phyloP scores from a whole-genome alignment of 2,888 invertebrate genomes.

The Cephus nigrinus region DNA sequence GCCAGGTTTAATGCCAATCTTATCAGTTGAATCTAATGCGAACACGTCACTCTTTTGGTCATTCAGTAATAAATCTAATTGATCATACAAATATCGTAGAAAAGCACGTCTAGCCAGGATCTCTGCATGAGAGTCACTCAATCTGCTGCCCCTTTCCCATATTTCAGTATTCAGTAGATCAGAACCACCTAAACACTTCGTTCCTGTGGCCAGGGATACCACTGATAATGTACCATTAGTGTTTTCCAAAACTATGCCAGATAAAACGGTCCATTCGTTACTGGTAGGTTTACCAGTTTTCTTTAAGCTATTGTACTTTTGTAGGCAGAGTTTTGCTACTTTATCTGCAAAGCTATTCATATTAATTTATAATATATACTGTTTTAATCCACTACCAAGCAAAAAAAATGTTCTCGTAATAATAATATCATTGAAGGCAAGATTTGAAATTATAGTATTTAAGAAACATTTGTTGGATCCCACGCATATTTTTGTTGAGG shows the following conservation, averaged over 20 bases:
- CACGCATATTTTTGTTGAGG: conserved; percentile 69
- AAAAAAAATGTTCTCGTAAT: background rate
- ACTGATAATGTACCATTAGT: conserved; percentile 68
- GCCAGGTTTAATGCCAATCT: conserved; percentile 69
- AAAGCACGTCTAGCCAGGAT: conserved; percentile 86
- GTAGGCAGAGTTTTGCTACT: conserved; percentile 72
- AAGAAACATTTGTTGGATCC: conserved; percentile 70
- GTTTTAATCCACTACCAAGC: background rate
- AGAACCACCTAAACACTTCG: conserved; percentile 86
- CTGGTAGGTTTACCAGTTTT: conserved; percentile 84
- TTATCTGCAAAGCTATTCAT: conserved; percentile 61
- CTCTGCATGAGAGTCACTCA: conserved; percentile 95
- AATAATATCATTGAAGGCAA: background rate
- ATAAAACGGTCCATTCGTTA: conserved; percentile 86
- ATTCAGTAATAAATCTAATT: conserved; percentile 68
- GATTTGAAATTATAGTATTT: conserved; percentile 33
- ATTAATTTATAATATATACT: background rate
- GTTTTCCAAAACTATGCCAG: conserved; percentile 74
- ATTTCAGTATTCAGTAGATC: conserved; percentile 67
- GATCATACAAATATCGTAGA: conserved; percentile 78
- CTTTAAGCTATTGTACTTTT: conserved; percentile 73
- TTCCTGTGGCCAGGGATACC: conserved; percentile 89
- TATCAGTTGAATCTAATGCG: conserved; percentile 48
- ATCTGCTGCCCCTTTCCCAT: conserved; percentile 74
- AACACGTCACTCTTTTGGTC: conserved; percentile 59